A percentile compares a stretch with the other conserved stretches of the same genome.
Evolutionary conservation across 1,140 invertebrate genomes (phyloP).

Genomic region (Hylaeus anthracinus): DNA sequence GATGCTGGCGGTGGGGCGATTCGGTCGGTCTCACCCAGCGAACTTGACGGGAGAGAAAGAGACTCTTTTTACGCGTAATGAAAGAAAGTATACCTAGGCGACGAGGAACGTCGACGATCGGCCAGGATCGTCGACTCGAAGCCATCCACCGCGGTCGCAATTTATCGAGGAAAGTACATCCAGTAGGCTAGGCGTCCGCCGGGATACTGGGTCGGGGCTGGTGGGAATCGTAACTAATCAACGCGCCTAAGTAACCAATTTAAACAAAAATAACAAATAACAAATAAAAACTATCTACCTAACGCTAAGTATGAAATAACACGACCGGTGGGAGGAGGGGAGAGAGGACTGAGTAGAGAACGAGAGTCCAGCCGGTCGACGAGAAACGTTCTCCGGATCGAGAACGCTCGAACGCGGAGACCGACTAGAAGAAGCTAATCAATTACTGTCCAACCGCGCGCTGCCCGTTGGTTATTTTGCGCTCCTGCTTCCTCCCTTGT

Average conservation of each 20-base stretch:
- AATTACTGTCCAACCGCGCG: conserved; percentile 45
- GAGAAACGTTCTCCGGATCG: neutral
- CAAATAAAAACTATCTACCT: conserved; percentile 58
- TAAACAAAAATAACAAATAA: too few species aligned
- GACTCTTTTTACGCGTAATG: neutral
- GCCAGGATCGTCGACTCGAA: conserved; percentile 70
- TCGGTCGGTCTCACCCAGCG: neutral
- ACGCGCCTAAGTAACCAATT: conserved; percentile 72
- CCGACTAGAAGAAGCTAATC: conserved; percentile 30
- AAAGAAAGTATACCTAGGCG: conserved; percentile 10
- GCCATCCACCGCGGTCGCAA: conserved; percentile 71
- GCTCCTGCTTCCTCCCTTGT: too few species aligned
- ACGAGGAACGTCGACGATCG: neutral
- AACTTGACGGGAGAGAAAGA: neutral
- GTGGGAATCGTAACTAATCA: conserved; percentile 59
- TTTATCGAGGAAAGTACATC: conserved; percentile 57
- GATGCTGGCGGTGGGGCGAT: neutral
- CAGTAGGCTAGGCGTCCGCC: conserved; percentile 12
- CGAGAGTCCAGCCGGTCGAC: neutral
- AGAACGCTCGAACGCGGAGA: conserved; percentile 12
- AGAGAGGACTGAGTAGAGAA: conserved; percentile 28
- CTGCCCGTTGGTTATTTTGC: conserved; percentile 23
- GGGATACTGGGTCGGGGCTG: conserved; percentile 7
- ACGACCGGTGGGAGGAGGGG: neutral
- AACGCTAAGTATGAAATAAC: conserved; percentile 57